These are phyloP conservation scores for Apteryx mantelli DNA, from an alignment of 2,113 vertebrate genomes.

Conservation along the genomic window DNA sequence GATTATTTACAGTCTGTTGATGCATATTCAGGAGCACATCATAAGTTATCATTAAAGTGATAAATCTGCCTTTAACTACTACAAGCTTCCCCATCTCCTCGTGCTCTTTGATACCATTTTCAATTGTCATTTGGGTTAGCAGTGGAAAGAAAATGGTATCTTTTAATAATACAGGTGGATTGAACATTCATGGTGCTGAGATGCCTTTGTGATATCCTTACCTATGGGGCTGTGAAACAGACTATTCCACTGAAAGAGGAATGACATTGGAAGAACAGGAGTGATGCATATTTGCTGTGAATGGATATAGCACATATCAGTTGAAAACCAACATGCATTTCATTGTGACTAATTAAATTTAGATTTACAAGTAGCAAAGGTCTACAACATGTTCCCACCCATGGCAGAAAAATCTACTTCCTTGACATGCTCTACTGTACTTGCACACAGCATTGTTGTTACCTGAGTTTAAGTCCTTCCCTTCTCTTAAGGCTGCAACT, in stretches of 20 bases:
- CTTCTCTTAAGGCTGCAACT: not conserved
- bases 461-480: not conserved
- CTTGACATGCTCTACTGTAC: not conserved
- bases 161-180: not conserved
- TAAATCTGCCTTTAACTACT: constrained; percentile 7
- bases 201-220: not conserved
- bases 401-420: not conserved
- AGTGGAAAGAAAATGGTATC: not conserved
- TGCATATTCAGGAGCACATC: constrained; percentile 7
- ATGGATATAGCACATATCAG: not conserved
- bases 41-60: constrained; percentile 24
- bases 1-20: constrained; percentile 52
- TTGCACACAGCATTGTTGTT: not conserved
- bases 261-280: not conserved
- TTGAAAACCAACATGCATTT: not conserved
- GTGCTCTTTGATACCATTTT: not conserved
- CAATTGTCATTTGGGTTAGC: not conserved
- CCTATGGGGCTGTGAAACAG: not conserved
- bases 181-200: not conserved
- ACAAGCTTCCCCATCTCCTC: not conserved
- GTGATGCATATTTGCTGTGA: not conserved
- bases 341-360: not conserved
- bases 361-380: not conserved
- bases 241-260: not conserved
- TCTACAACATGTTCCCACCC: not conserved